Evolutionary conservation across 2,113 vertebrate species (phyloP), one percentile per base, ranked within the genome.

Genomic region (Lepisosteus oculatus): DNA sequence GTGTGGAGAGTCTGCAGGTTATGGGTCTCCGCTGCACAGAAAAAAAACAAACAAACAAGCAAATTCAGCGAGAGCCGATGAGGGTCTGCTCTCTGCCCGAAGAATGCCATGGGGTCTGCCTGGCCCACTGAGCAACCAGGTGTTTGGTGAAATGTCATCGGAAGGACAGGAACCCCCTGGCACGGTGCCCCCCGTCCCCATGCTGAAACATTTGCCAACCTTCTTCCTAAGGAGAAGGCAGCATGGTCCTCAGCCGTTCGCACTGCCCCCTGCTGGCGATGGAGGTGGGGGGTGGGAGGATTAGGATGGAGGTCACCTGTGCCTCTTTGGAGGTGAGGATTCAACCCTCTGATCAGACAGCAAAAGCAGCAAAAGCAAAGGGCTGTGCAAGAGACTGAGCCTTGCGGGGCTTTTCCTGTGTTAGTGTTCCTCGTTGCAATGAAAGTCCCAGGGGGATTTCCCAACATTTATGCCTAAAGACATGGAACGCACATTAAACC

Each of bases 1-100:
- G 92, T 98, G 86, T 94, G 97, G 3, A 99, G 94, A 0, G 94
- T 95, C 70, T 96, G 95, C 1, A 99, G 94, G 51, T 86, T 95
- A 86, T 99, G 94, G 0, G 95, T 96, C 77, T 97, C 93, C 61
- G 76, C 97, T 97, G 85, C 0, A 43, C 67, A 61, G 0, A 1
- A 0, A 65, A n/a, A 68, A 6, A 17, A 14, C 42, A 42, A 41
- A 12, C 1, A 29, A 17, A 8, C 55, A 47, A 29, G 29, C 29
- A 29, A 29, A 29, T 29, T 29, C 29, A 6, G 3, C 29, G 17
- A 43, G 61, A 15, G 17, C 14, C 55, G 47, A 9, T n/a, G 17
- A 13, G 56, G 47, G 5, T 3, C 44, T 17, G 4, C 57, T 4
- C 56, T 57, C 5, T 9, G 9, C 8, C 9, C 72, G 42, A 54